A percentile compares a stretch with the other conserved stretches of the same genome.
phyloP scores from a whole-genome alignment of 2,888 invertebrate species.

The Palloptera scutellata region DNA sequence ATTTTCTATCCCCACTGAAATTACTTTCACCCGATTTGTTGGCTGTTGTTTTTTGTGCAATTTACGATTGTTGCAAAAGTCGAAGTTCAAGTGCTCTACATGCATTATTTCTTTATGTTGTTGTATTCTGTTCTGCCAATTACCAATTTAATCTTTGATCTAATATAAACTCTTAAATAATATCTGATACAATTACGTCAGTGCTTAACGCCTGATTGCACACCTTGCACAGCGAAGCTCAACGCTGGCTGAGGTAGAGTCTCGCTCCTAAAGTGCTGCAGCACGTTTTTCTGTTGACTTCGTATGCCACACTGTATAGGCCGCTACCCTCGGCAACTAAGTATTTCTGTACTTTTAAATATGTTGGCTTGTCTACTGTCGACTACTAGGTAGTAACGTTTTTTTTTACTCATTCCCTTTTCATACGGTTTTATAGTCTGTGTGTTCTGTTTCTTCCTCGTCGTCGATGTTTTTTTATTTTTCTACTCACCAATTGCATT shows the following conservation, averaged over 20 bases:
- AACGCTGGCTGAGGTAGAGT: slow-evolving; percentile 15
- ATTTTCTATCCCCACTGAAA: background rate
- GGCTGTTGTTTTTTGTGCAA: too few relatives aligned
- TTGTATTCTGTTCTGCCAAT: too few relatives aligned
- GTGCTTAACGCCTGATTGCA: slow-evolving; percentile 47
- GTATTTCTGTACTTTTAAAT: background rate
- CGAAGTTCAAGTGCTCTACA: too few relatives aligned
- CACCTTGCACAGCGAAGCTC: slow-evolving; percentile 36
- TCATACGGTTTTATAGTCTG: slow-evolving; percentile 1
- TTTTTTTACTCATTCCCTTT: background rate
- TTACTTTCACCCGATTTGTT: background rate
- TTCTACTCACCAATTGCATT: slow-evolving; percentile 63
- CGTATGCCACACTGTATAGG: slow-evolving; percentile 6
- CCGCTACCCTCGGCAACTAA: background rate
- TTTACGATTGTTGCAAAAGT: too few relatives aligned
- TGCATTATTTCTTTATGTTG: too few relatives aligned
- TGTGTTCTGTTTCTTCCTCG: slow-evolving; percentile 18
- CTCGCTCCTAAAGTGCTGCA: background rate
- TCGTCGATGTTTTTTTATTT: slow-evolving; percentile 2
- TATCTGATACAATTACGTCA: slow-evolving; percentile 47
- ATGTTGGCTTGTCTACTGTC: background rate
- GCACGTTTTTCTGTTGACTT: background rate
- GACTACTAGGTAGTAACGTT: background rate
- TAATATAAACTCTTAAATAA: slow-evolving; percentile 3
- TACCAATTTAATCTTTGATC: too few relatives aligned